Conservation (phyloP, 2,113 vertebrate species). For the Hymenochirus boettgeri region DNA sequence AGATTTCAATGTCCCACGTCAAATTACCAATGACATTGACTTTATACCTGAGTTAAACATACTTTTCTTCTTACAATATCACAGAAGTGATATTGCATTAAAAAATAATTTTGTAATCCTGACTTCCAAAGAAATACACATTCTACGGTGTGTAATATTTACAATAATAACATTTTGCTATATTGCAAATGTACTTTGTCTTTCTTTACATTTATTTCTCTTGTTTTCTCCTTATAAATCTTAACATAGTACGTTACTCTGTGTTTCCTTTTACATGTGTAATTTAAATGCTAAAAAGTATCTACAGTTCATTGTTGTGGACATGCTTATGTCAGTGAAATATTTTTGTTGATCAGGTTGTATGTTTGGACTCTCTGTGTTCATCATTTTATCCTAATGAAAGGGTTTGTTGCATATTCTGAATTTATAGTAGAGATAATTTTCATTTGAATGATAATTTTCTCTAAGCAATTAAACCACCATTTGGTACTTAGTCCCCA, state of each 20-base stretch:
- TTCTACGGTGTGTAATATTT: neutral
- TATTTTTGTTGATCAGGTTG: too few species aligned
- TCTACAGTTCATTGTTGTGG: too few species aligned
- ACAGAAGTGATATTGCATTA: neutral
- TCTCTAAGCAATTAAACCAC: constrained; percentile 69
- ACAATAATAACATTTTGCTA: neutral
- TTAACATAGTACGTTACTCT: neutral
- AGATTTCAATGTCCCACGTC: neutral
- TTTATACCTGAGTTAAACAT: neutral
- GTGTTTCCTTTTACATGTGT: too few species aligned
- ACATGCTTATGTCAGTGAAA: too few species aligned
- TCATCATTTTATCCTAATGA: constrained; percentile 57
- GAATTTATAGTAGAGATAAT: constrained; percentile 72
- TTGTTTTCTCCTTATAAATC: too few species aligned
- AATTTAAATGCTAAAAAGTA: too few species aligned
- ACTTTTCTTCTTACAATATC: neutral
- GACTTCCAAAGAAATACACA: neutral
- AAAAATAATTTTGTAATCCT: neutral
- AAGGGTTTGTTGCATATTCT: constrained; percentile 58
- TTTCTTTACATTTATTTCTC: too few species aligned
- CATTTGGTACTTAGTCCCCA: constrained; percentile 73
- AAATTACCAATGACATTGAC: neutral
- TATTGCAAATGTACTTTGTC: neutral
- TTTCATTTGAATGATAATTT: constrained; percentile 68
- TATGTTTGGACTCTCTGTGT: too few species aligned